Evolutionary conservation across 2,797 vertebrate species (phyloP).

Genomic region (Luscinia luscinia): DNA sequence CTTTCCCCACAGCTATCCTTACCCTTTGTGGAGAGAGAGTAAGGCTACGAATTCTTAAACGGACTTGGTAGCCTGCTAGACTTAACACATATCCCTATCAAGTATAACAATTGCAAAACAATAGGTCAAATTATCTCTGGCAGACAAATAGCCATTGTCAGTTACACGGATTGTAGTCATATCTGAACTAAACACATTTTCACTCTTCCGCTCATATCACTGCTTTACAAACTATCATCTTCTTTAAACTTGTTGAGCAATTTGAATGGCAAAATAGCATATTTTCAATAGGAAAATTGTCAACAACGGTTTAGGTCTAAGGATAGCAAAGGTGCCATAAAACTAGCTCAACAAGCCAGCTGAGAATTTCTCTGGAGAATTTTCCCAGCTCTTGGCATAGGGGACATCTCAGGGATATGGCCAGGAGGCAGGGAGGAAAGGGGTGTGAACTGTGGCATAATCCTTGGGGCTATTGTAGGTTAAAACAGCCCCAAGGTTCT

Average conservation of each 20-base stretch:
- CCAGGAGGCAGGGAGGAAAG: constrained; percentile 31
- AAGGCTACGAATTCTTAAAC: not conserved
- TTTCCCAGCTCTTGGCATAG: constrained; percentile 56
- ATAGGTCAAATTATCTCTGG: not conserved
- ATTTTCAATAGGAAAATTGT: constrained; percentile 74
- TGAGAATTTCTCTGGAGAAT: constrained; percentile 65
- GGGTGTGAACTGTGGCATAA: constrained; percentile 21
- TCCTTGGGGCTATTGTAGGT: constrained; percentile 31
- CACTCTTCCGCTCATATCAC: not conserved
- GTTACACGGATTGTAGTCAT: not conserved
- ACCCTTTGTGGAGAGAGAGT: not conserved
- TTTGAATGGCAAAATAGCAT: constrained; percentile 76
- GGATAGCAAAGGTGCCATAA: not conserved
- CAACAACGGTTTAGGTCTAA: not conserved
- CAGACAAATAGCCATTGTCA: not conserved
- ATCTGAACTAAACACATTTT: not conserved
- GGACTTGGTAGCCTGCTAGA: not conserved
- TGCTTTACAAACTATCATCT: not conserved
- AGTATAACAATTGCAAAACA: not conserved
- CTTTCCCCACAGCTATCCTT: not conserved
- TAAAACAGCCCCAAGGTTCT: constrained; percentile 38
- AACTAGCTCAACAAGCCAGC: not conserved
- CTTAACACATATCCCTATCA: not conserved
- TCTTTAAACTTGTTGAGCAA: constrained; percentile 63
- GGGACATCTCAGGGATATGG: constrained; percentile 11